Base-by-base conservation (phyloP, 2,797 vertebrate species). In the Onychomys torridus region DNA sequence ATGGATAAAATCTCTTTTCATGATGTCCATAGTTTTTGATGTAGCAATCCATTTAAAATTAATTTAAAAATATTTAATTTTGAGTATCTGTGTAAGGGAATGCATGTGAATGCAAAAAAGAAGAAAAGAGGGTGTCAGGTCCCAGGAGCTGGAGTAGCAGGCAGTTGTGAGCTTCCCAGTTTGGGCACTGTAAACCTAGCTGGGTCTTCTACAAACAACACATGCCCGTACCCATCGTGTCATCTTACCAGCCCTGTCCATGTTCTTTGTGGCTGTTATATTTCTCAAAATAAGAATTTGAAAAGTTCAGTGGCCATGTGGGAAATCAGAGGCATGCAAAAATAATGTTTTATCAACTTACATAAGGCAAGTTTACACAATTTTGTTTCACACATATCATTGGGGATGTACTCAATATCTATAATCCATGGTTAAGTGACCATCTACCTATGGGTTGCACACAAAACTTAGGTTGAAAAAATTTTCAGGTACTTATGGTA, bases 271-370 rank as follows among this genome's bases (percentile, higher is more conserved):
- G 23, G 52, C 55, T 83, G 0, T 73, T 95, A 25, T n/a, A 27
- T 77, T 93, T 85, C 40, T 95, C 55, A 83, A 61, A 87, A 88
- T 19, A 86, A n/a, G 5, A 67, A 69, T 90, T 87, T 84, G 77
- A 69, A 21, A 5, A 27, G 29, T 23, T 49, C 0, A 1, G 8
- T 90, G 32, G 2, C 59, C 43, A n/a, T 37, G 46, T 90, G 11
- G 29, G 13, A 25, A 34, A 79, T 76, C 40, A 69, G 16, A 37
- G 29, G 2, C 52, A 67, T 84, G 29, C 55, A 75, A 75, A 29
- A 23, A 95, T 69, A 40, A 43, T 43, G 9, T 75, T 93, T 88
- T 76, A 52, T 79, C 2, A 65, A 75, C 71, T 37, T 76, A 77
- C 4, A 77, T 2, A 40, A 40, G 8, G 3, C 8, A 65, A 11